phyloP scores from a whole-genome alignment of 2,888 invertebrate genomes.

The Clanis bilineata region DNA sequence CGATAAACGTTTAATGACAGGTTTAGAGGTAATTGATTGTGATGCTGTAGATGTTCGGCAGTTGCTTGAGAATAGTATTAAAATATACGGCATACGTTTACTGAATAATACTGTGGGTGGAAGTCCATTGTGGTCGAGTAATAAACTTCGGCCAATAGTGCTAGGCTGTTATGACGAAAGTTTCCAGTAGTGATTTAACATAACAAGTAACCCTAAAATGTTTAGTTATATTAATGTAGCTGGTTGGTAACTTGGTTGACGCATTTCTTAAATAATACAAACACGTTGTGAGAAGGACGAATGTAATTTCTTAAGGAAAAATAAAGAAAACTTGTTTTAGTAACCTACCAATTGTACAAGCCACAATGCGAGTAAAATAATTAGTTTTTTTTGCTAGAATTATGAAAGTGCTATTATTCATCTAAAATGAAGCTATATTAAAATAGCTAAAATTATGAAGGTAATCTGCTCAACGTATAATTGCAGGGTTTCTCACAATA shows the following conservation, averaged over 20 bases:
- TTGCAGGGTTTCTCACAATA: constrained; percentile 42
- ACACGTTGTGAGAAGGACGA: background rate
- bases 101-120: background rate
- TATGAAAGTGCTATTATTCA: background rate
- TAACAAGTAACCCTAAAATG: background rate
- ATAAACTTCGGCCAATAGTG: background rate
- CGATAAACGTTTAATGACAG: background rate
- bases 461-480: constrained; percentile 10
- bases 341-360: background rate
- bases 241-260: no score
- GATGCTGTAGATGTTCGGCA: background rate
- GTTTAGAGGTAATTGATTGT: background rate
- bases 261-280: no score
- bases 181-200: background rate
- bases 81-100: background rate
- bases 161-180: background rate
- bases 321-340: background rate
- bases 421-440: background rate
- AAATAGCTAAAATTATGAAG: background rate
- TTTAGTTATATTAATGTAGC: background rate
- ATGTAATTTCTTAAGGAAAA: constrained; percentile 1
- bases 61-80: background rate
- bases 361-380: background rate
- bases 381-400: background rate
- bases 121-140: background rate